A percentile compares a stretch with the other conserved stretches of the same genome.
These are phyloP conservation scores for Campylomormyrus numenius DNA, from an alignment of 2,113 vertebrate genomes.

Conservation along the genomic window DNA sequence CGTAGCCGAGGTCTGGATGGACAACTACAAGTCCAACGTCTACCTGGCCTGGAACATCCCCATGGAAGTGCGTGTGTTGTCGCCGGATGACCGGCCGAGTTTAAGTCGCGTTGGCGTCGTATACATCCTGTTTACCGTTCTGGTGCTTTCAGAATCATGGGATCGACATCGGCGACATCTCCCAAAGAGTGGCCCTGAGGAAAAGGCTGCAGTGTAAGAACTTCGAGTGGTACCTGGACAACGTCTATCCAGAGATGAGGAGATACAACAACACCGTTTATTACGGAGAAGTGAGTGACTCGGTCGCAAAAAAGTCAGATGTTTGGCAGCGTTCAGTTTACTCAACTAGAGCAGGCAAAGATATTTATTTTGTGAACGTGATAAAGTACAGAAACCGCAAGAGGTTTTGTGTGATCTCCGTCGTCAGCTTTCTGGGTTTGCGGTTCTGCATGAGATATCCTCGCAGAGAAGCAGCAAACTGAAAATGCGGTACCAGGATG, in stretches of 20 bases:
- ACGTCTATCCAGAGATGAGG: conserved; percentile 96
- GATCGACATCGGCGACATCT: conserved; percentile 92
- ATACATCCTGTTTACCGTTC: background rate
- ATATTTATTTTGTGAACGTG: background rate
- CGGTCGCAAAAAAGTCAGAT: background rate
- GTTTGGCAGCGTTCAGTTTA: background rate
- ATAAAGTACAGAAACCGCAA: background rate
- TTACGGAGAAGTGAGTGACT: conserved; percentile 82
- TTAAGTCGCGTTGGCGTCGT: background rate
- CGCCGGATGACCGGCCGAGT: background rate
- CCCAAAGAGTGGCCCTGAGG: conserved; percentile 74
- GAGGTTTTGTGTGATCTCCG: background rate
- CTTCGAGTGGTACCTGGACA: conserved; percentile 97
- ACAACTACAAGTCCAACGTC: conserved; percentile 87
- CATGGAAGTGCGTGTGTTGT: conserved; percentile 66
- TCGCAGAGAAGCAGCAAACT: background rate
- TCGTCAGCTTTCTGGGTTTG: background rate
- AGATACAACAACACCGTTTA: conserved; percentile 87
- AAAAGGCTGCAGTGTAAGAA: conserved; percentile 87
- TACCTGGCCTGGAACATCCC: conserved; percentile 98
- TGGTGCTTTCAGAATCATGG: conserved; percentile 75
- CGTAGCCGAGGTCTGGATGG: conserved; percentile 97
- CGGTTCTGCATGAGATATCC: background rate
- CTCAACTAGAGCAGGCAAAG: background rate
- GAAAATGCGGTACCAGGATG: background rate